Conservation (phyloP, 2,113 vertebrate species). For the Petrocephalus microphthalmus region DNA sequence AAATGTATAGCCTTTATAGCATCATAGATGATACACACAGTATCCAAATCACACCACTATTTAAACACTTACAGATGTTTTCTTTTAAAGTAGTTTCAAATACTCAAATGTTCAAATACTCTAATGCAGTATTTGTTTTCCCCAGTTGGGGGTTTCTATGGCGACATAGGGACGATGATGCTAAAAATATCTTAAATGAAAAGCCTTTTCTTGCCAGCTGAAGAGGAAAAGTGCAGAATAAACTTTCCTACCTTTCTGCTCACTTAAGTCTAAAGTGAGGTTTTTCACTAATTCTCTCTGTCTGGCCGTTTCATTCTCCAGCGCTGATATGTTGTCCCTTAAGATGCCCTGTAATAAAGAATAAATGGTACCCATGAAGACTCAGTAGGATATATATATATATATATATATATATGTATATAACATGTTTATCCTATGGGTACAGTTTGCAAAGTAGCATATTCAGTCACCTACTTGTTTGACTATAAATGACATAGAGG, state of each 20-base stretch:
- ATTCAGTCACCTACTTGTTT: not conserved
- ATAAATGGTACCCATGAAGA: not conserved
- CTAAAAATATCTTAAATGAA: conserved; percentile 47
- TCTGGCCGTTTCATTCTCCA: conserved; percentile 37
- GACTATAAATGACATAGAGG: not conserved
- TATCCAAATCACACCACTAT: not conserved
- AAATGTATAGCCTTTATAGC: not conserved
- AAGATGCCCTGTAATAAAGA: conserved; percentile 42
- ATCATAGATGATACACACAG: not conserved
- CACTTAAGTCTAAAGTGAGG: conserved; percentile 41
- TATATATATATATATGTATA: not conserved
- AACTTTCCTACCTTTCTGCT: conserved; percentile 58
- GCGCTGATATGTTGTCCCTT: conserved; percentile 42
- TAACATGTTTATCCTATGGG: not conserved
- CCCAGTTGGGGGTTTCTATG: conserved; percentile 40
- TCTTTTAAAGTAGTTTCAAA: not conserved
- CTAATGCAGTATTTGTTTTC: conserved; percentile 45
- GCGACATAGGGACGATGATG: conserved; percentile 40
- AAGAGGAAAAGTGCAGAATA: conserved; percentile 24
- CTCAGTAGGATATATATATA: too few species aligned
- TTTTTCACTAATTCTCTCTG: conserved; percentile 42
- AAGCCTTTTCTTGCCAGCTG: conserved; percentile 50
- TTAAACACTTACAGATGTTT: not conserved
- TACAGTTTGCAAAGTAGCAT: not conserved
- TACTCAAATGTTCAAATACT: not conserved